These are phyloP conservation scores for honey bee (Apis mellifera) DNA, from an alignment of 1,140 invertebrate genomes.

Conservation along the genomic window DNA sequence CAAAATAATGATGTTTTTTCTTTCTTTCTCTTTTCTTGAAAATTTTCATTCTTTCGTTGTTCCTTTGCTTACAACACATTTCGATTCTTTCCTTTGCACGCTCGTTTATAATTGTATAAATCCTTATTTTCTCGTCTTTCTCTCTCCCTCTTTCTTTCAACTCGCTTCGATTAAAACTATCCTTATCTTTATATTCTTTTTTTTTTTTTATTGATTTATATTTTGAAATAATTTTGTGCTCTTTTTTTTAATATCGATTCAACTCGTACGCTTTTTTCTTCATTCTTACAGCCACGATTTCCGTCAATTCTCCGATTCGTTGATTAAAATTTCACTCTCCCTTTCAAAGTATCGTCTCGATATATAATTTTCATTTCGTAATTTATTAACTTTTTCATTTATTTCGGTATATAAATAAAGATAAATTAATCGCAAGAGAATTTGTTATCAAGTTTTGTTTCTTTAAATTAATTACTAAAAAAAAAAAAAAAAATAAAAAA, in stretches of 20 bases:
- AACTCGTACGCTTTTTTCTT: not conserved
- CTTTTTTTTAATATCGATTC: not conserved
- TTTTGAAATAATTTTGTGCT: too few species aligned
- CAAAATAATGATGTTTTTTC: too few species aligned
- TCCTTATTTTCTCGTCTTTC: too few species aligned
- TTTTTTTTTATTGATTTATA: not conserved
- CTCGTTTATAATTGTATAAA: too few species aligned
- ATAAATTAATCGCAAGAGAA: not conserved
- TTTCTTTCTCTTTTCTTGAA: not conserved
- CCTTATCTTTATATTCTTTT: not conserved
- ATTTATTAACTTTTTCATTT: too few species aligned
- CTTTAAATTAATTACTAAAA: not conserved
- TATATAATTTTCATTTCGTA: too few species aligned
- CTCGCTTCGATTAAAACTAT: not conserved
- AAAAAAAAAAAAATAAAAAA: not conserved
- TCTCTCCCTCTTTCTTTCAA: not conserved
- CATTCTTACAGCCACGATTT: not conserved
- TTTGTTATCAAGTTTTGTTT: not conserved
- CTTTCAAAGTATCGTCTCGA: not conserved
- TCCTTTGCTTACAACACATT: not conserved
- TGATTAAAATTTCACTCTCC: not conserved
- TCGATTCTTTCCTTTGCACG: slow-evolving; percentile 1
- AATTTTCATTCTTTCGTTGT: not conserved
- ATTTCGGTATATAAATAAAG: not conserved
- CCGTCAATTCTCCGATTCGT: too few species aligned